phyloP scores from a whole-genome alignment of 2,888 invertebrate species.

The Pomacea canaliculata region DNA sequence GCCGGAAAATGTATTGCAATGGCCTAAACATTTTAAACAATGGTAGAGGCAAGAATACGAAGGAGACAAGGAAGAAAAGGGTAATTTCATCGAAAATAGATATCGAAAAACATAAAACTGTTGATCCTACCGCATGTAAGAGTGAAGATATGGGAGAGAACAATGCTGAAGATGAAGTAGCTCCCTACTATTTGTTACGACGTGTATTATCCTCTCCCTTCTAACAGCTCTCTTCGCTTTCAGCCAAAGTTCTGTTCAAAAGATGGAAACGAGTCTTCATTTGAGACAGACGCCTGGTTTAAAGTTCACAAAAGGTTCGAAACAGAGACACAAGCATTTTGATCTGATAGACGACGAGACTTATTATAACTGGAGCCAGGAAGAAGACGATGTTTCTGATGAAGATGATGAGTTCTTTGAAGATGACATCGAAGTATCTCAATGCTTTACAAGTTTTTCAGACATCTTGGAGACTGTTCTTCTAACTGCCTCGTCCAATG shows the following conservation, averaged over 20 bases:
- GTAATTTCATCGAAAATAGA: conserved; percentile 16
- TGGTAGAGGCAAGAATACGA: conserved; percentile 15
- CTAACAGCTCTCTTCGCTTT: conserved; percentile 22
- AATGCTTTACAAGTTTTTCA: too few relatives aligned
- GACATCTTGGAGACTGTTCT: too few relatives aligned
- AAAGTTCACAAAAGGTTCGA: conserved; percentile 6
- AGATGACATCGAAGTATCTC: too few relatives aligned
- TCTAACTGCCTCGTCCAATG: too few relatives aligned
- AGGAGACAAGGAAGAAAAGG: conserved; percentile 10
- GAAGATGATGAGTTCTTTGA: background rate
- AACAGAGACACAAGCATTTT: conserved; percentile 9
- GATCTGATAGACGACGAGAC: background rate
- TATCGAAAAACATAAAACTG: background rate
- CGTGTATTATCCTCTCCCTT: conserved; percentile 22
- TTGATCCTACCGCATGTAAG: background rate
- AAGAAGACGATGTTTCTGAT: background rate
- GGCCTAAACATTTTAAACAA: conserved; percentile 16
- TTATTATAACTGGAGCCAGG: background rate
- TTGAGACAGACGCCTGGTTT: background rate
- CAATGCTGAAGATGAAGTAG: background rate
- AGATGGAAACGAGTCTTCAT: background rate
- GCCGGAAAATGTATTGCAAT: conserved; percentile 21
- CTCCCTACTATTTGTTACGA: conserved; percentile 25
- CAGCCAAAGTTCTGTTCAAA: conserved; percentile 25
- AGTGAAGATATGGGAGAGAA: background rate